Conservation (phyloP, 2,888 invertebrate species). For the Aelia acuminata region DNA sequence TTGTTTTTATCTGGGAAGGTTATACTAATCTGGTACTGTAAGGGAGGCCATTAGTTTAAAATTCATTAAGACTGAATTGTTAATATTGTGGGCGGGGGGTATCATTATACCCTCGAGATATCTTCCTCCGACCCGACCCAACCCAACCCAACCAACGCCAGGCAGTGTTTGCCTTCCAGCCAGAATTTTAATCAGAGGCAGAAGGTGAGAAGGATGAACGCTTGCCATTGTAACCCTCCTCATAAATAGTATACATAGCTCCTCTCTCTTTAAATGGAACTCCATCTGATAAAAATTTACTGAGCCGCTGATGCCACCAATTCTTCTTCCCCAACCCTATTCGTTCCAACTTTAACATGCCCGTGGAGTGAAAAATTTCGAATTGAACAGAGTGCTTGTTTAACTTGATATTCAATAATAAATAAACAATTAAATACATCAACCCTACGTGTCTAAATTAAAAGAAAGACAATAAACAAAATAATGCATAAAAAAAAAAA, state of each 20-base stretch:
- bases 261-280: slow-evolving; percentile 20
- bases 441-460: no score
- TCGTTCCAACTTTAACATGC: not conserved
- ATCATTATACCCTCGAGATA: not conserved
- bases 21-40: not conserved
- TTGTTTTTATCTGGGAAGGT: not conserved
- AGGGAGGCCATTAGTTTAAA: slow-evolving; percentile 30
- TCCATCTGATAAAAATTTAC: not conserved
- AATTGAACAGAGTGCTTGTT: not conserved
- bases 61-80: slow-evolving; percentile 45
- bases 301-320: not conserved
- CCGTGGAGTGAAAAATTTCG: not conserved
- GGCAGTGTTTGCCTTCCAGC: no score
- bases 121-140: no score
- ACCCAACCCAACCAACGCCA: not conserved
- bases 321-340: not conserved
- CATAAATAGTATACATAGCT: slow-evolving; percentile 36
- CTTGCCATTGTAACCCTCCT: not conserved
- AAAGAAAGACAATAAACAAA: no score
- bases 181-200: slow-evolving; percentile 20
- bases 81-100: not conserved
- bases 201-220: slow-evolving; percentile 20
- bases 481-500: no score
- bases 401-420: not conserved
- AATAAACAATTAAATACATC: no score